These are phyloP conservation scores for Anguilla megastoma DNA, from an alignment of 2,797 vertebrate species.

Conservation along the genomic window DNA sequence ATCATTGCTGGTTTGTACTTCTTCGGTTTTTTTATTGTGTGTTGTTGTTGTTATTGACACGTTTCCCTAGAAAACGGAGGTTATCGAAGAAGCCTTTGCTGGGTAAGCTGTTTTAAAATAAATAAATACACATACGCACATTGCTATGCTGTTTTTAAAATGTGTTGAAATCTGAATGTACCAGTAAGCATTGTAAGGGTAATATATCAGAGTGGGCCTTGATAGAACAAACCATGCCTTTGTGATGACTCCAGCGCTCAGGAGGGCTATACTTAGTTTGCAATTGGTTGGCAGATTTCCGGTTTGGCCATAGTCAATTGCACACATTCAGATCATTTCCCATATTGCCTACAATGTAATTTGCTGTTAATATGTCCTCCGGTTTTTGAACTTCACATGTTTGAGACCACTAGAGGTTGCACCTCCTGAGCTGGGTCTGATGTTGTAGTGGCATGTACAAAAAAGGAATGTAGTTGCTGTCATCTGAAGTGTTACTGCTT, in stretches of 20 bases:
- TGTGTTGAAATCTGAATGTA: background rate
- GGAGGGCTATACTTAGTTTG: background rate
- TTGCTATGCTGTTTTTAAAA: background rate
- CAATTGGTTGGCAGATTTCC: background rate
- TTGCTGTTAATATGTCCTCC: background rate
- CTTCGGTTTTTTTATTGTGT: constrained; percentile 2
- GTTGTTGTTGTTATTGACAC: constrained; percentile 1
- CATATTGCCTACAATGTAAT: background rate
- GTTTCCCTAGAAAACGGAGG: constrained; percentile 87
- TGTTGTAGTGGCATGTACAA: background rate
- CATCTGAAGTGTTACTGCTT: background rate
- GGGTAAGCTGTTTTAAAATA: constrained; percentile 75
- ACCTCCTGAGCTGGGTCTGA: background rate
- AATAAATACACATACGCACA: background rate
- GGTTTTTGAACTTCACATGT: background rate
- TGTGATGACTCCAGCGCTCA: background rate
- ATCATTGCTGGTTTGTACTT: constrained; percentile 36
- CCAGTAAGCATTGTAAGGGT: too few relatives aligned
- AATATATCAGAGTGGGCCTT: background rate
- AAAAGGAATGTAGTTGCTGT: background rate
- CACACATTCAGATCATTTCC: background rate
- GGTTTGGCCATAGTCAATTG: background rate
- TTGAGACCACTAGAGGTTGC: background rate
- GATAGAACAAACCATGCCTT: background rate
- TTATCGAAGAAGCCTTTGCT: constrained; percentile 97